These are phyloP conservation scores for Baccha elongata DNA, from an alignment of 2,888 invertebrate genomes.

Conservation along the genomic window DNA sequence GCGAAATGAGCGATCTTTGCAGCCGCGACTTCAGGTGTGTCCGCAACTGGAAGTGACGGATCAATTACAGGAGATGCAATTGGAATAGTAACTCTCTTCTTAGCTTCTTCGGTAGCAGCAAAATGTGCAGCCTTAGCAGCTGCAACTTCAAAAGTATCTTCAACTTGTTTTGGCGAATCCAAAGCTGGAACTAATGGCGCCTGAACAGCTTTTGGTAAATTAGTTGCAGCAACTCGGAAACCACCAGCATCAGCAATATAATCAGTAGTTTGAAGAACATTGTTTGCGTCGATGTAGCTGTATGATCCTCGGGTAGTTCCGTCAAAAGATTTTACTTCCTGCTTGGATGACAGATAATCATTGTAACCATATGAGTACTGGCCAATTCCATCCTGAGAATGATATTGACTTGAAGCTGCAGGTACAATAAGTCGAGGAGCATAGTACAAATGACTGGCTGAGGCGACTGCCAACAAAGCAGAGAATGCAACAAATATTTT, in stretches of 20 bases:
- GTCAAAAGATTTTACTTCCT: conserved; percentile 84
- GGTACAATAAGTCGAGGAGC: background rate
- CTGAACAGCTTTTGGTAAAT: conserved; percentile 82
- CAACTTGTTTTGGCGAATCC: background rate
- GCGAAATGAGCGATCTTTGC: conserved; percentile 3
- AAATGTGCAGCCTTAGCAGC: conserved; percentile 5
- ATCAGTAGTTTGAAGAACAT: conserved; percentile 84
- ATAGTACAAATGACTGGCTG: conserved; percentile 1
- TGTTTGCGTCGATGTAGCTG: conserved; percentile 85
- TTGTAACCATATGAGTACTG: conserved; percentile 83
- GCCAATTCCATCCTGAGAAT: conserved; percentile 6
- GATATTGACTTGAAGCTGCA: background rate
- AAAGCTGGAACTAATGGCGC: conserved; percentile 76
- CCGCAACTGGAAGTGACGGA: background rate
- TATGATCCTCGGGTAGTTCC: conserved; percentile 86
- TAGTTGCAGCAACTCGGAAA: conserved; percentile 85
- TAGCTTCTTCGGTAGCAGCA: background rate
- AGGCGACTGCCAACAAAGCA: background rate
- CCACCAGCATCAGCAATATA: conserved; percentile 85
- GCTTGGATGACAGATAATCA: conserved; percentile 85
- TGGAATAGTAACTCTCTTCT: background rate
- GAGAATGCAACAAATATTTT: background rate
- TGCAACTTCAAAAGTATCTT: conserved; percentile 5
- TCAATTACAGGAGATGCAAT: no score
- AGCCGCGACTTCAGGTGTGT: background rate